Base-by-base conservation (phyloP, 2,888 invertebrate genomes). In the Hylaea fasciaria region DNA sequence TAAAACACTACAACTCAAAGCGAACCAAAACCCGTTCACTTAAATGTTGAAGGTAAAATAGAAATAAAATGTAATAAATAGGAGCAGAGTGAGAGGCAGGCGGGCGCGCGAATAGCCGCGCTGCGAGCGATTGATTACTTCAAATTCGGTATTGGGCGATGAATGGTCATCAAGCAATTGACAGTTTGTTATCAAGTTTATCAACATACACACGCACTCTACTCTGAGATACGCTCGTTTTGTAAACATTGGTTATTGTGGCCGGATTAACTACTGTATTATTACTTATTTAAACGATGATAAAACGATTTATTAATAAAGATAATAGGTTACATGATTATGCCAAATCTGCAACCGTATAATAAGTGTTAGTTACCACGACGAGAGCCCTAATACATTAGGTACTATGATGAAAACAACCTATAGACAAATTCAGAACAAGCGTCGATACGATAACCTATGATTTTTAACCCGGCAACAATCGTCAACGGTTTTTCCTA, bases 81-180 rank as follows among this genome's bases (percentile, higher is more conserved):
- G 8, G 12, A 51, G 12, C 4, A 13, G 17, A 52, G 4, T 14
- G 1, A 43, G 48, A 13, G 17, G 37, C 37, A 60, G 61, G 62
- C 66, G 48, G 32, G 49, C 66, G 64, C 45, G 49, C 57, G 40
- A 12, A 46, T 46, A 29, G 12, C 32, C 48, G 29, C 68, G 55
- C 63, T 44, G 56, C 50, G 49, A 40, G 46, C 63, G 49, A 49
- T 59, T 63, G 69, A 66, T 64, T 57, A 57, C 45, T 37, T 66
- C 51, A 46, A 22, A 13, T 11, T 29, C 52, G 63, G 60, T 68
- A 62, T 13, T 22, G 44, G 49, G 2, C 43, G 60, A 64, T 57
- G 43, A 41, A 43, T 44, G 47, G 46, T 39, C 51, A 29, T 35
- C 48, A 28, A 47, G 28, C 13, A 56, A 40, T 51, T 10, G 52